phyloP scores from a whole-genome alignment of 2,888 invertebrate genomes.

The Ennomos erosarius region DNA sequence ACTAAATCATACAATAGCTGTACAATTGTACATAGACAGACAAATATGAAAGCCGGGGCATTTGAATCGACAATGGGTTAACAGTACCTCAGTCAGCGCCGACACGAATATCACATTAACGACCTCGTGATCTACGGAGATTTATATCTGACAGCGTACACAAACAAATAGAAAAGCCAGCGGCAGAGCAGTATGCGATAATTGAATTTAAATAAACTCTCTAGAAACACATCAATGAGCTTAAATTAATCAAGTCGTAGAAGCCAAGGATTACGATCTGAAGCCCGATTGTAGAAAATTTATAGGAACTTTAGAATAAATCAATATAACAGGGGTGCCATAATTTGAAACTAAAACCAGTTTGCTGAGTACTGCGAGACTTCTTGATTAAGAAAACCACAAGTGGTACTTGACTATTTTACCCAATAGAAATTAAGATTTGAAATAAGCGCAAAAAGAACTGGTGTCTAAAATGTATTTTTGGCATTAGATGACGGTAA shows the following conservation, averaged over 20 bases:
- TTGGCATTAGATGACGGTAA: constrained; percentile 59
- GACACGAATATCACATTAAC: constrained; percentile 84
- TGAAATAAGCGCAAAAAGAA: constrained; percentile 33
- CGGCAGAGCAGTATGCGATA: constrained; percentile 11
- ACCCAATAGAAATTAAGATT: constrained; percentile 14
- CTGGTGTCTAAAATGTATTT: constrained; percentile 52
- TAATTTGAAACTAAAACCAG: too few species aligned
- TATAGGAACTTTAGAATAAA: too few species aligned
- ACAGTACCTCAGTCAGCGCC: constrained; percentile 76
- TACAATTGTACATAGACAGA: constrained; percentile 57
- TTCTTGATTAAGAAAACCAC: neutral
- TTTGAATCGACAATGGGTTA: constrained; percentile 80
- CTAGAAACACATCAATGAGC: constrained; percentile 3
- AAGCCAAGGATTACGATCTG: too few species aligned
- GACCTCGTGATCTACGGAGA: constrained; percentile 81
- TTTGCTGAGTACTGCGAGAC: neutral
- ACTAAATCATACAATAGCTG: constrained; percentile 66
- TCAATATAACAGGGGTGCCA: too few species aligned
- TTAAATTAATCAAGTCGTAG: too few species aligned
- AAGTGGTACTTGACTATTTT: constrained; percentile 14
- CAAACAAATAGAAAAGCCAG: constrained; percentile 45
- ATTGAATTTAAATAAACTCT: constrained; percentile 20
- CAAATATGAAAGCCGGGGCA: constrained; percentile 73
- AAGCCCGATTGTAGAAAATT: too few species aligned
- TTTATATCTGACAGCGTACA: constrained; percentile 76